Base-by-base conservation (phyloP, 2,797 vertebrate species). In the Halcyon smyrnensis region DNA sequence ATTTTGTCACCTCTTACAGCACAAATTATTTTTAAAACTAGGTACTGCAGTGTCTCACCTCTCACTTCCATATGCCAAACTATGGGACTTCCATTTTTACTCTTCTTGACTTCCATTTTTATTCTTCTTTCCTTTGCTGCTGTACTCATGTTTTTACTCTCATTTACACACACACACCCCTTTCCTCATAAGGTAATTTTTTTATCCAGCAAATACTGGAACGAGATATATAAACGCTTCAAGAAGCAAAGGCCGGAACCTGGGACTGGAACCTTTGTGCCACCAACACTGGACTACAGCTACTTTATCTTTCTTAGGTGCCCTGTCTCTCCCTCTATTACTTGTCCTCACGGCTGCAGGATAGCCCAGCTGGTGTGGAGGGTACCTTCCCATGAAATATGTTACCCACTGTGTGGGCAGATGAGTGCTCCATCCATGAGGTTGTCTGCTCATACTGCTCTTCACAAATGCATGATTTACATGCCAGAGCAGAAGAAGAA, bases 261-360 rank as follows among this genome's bases (percentile, higher is more conserved):
- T 3, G 2, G 50, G 25, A 5, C 15, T 32, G 60, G 62, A 36
- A 51, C 48, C 48, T 4, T 37, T 71, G 60, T 24, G 43, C 4
- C 57, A 50, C 60, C 24, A 37, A 1, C 48, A 6, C 28, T 8
- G 46, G 19, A 0, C n/a, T 48, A 2, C 25, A 27, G 37, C 12
- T 25, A 5, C 4, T 0, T 27, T 2, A 0, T 17, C 39, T 60
- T 25, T 7, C 19, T 23, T 3, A 3, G 7, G 19, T 18, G 60
- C 73, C 59, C 37, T 8, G 5, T 27, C 30, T 41, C 46, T 51
- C 17, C 16, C 23, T 45, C 68, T n/a, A 1, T 25, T 8, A 11
- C 5, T 1, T n/a, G 20, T 59, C 15, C 20, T 23, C 5, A 2
- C 0, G 3, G 2, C 74, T 39, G 50, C 77, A 62, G 77, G 62